These are phyloP conservation scores for Okamejei kenojei DNA, from an alignment of 2,797 vertebrate species.

Conservation along the genomic window DNA sequence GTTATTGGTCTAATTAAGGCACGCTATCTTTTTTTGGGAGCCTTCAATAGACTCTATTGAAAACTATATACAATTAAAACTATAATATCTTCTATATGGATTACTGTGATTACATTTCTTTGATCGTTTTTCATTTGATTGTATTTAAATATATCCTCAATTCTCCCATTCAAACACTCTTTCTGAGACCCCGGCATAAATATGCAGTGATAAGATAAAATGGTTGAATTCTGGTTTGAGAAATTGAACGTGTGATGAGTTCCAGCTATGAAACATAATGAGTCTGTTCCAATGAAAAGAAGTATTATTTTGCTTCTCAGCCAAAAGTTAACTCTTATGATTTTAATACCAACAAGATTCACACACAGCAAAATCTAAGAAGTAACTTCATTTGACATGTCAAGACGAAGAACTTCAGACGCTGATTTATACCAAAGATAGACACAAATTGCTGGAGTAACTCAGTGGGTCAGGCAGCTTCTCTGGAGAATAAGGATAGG, in stretches of 20 bases:
- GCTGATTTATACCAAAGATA: no score
- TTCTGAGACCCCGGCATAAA: not conserved
- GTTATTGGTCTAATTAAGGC: constrained; percentile 28
- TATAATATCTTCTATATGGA: constrained; percentile 10
- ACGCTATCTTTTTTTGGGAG: constrained; percentile 1
- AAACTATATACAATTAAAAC: not conserved
- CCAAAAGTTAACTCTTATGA: not conserved
- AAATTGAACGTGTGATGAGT: constrained; percentile 7
- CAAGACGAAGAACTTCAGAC: no score
- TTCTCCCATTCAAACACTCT: not conserved
- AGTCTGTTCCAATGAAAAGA: not conserved
- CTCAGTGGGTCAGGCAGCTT: no score
- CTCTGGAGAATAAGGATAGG: no score
- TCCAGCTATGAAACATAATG: not conserved
- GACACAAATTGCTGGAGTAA: no score
- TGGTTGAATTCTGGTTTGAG: constrained; percentile 16
- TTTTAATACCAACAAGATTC: not conserved
- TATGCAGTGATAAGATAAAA: not conserved
- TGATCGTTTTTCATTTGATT: constrained; percentile 30
- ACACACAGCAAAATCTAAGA: not conserved
- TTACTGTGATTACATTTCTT: constrained; percentile 11
- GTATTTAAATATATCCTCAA: constrained; percentile 18
- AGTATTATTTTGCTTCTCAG: not conserved
- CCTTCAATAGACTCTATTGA: not conserved
- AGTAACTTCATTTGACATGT: not conserved